Conservation (phyloP, 2,797 vertebrate species). For the Luscinia luscinia region DNA sequence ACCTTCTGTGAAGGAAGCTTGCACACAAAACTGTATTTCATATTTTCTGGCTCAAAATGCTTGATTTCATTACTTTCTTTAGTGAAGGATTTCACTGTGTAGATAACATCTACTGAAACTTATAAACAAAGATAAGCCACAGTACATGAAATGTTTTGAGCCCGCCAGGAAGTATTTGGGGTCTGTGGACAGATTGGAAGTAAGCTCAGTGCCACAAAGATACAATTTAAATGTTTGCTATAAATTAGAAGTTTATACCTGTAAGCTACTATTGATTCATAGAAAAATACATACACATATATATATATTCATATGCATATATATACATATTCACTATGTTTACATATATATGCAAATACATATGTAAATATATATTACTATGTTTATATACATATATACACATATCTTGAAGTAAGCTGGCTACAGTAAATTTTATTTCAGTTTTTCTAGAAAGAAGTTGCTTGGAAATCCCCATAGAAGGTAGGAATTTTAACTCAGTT, state of each 20-base stretch:
- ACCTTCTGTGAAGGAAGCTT: not conserved
- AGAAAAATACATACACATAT: not conserved
- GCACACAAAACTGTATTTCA: not conserved
- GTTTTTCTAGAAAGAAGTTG: not conserved
- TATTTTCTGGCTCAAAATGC: not conserved
- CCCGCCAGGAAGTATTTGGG: not conserved
- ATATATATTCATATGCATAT: not conserved
- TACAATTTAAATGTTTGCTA: not conserved
- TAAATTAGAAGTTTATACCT: not conserved
- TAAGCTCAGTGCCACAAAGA: not conserved
- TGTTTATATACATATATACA: too few species aligned
- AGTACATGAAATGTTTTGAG: not conserved
- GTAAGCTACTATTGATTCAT: not conserved
- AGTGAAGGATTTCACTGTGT: not conserved
- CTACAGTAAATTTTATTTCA: not conserved
- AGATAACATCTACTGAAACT: not conserved
- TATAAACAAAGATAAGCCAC: not conserved
- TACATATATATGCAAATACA: too few species aligned
- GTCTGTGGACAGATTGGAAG: not conserved
- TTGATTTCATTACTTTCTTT: not conserved
- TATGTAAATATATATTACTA: too few species aligned
- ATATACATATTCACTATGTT: not conserved
- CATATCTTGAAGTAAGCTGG: not conserved
- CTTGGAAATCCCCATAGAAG: not conserved
- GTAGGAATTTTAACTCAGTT: not conserved